These are phyloP conservation scores for Nomia melanderi DNA, from an alignment of 1,140 invertebrate species.

Conservation along the genomic window DNA sequence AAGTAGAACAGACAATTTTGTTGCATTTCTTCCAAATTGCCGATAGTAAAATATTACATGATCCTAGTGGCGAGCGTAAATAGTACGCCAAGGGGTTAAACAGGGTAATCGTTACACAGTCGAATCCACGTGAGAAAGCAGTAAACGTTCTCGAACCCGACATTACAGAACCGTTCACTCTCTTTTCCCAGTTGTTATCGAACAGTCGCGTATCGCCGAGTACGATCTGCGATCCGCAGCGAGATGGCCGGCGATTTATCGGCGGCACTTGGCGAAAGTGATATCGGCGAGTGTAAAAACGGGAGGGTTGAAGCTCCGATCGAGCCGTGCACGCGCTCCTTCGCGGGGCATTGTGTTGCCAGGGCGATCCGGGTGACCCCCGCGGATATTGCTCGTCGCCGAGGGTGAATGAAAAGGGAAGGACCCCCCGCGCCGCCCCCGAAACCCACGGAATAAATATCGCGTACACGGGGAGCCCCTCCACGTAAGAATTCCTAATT, in stretches of 20 bases:
- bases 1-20: no score
- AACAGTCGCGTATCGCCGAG: background rate
- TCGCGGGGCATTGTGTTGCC: conserved; percentile 50
- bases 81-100: no score
- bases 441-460: conserved; percentile 65
- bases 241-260: conserved; percentile 42
- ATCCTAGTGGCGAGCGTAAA: no score
- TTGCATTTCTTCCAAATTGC: no score
- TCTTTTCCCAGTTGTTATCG: background rate
- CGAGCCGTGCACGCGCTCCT: conserved; percentile 15
- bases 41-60: no score
- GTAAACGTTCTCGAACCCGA: no score
- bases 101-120: no score
- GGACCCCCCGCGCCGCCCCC: conserved; percentile 46
- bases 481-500: conserved; percentile 68
- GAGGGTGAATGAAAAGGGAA: conserved; percentile 46
- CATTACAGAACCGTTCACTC: background rate
- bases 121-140: no score
- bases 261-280: conserved; percentile 42
- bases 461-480: conserved; percentile 33
- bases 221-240: background rate
- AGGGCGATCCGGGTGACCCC: conserved; percentile 62
- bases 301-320: conserved; percentile 45
- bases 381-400: conserved; percentile 47
- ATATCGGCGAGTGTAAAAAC: conserved; percentile 13